phyloP scores from a whole-genome alignment of 2,113 vertebrate species.

The Platysternon megacephalum region DNA sequence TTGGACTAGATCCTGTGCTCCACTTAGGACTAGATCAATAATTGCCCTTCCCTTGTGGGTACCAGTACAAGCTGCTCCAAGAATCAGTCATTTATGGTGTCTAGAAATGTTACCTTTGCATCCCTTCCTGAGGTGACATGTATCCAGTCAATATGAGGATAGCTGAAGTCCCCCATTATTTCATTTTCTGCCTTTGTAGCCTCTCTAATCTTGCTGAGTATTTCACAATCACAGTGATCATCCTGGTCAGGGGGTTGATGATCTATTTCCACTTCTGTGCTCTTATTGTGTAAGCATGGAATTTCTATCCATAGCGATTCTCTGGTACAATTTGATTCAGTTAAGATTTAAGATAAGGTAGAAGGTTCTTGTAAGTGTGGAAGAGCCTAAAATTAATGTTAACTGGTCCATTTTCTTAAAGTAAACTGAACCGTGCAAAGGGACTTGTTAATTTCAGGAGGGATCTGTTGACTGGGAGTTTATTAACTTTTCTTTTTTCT shows the following conservation, averaged over 20 bases:
- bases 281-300: not conserved
- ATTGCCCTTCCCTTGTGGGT: not conserved
- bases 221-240: not conserved
- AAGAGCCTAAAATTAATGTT: not conserved
- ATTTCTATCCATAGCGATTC: not conserved
- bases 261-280: not conserved
- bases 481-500: not conserved
- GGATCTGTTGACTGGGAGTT: not conserved
- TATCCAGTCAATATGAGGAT: not conserved
- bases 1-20: not conserved
- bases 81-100: not conserved
- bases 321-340: not conserved
- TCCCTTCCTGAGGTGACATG: not conserved
- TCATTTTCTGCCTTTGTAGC: not conserved
- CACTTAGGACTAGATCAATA: not conserved
- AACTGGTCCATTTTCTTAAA: not conserved
- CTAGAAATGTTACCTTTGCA: not conserved
- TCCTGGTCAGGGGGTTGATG: not conserved
- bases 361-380: slow-evolving; percentile 10
- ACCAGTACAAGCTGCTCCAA: not conserved
- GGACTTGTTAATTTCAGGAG: rapidly evolving
- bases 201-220: not conserved
- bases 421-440: not conserved
- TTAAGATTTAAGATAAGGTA: slow-evolving; percentile 8
- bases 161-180: not conserved